phyloP scores from a whole-genome alignment of 2,113 vertebrate genomes.

The Python bivittatus region DNA sequence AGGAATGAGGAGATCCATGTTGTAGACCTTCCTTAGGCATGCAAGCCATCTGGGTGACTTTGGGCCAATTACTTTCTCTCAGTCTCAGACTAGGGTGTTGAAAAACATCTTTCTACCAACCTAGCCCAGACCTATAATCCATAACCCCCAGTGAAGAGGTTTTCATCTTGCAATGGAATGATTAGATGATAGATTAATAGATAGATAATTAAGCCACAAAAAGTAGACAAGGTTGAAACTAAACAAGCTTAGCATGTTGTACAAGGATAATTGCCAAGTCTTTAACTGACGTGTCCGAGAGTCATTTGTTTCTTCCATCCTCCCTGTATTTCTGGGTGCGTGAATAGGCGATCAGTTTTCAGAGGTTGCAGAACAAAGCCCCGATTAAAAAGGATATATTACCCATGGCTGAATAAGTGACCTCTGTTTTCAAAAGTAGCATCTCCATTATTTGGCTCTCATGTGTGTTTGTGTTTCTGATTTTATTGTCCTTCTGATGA shows the following conservation, averaged over 20 bases:
- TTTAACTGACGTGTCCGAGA: background rate
- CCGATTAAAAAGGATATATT: background rate
- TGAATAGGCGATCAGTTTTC: background rate
- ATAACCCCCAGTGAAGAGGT: background rate
- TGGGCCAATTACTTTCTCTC: background rate
- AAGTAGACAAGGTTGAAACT: background rate
- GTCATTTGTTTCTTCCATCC: background rate
- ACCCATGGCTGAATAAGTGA: background rate
- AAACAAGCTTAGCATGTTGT: background rate
- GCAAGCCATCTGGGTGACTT: background rate
- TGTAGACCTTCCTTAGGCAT: background rate
- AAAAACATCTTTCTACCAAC: background rate
- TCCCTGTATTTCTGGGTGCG: background rate
- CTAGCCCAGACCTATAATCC: background rate
- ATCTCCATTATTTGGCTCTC: background rate
- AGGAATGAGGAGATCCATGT: background rate
- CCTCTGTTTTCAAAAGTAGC: background rate
- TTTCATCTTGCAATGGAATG: background rate
- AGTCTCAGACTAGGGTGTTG: background rate
- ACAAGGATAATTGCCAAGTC: background rate
- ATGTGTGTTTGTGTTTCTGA: slow-evolving; percentile 1
- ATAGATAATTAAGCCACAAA: no score
- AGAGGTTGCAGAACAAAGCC: background rate
- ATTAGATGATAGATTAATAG: no score
- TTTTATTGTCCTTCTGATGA: background rate